Conservation (phyloP, 2,888 invertebrate species). For the Caenorhabditis doughertyi region DNA sequence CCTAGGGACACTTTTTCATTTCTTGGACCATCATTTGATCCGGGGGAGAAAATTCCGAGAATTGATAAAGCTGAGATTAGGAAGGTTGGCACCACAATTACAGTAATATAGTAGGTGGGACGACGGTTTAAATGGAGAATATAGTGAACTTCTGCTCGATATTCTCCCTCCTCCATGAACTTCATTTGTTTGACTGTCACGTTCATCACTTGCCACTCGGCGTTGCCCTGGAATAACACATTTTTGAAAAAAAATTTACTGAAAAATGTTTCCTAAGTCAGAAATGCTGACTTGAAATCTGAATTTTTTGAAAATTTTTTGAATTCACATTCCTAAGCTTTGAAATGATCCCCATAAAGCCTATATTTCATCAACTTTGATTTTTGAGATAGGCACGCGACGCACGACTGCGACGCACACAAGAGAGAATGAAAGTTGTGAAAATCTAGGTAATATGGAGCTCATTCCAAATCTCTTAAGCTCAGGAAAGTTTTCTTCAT, state of each 20-base stretch:
- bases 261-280: no score
- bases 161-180: constrained; percentile 81
- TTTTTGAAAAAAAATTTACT: no score
- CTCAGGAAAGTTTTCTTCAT: no score
- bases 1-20: constrained; percentile 81
- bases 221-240: constrained; percentile 76
- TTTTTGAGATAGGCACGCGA: no score
- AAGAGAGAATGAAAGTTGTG: no score
- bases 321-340: no score
- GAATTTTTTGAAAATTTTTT: neutral
- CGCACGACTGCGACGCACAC: no score
- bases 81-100: constrained; percentile 82
- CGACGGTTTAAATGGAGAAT: constrained; percentile 79
- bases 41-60: constrained; percentile 81
- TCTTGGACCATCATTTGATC: constrained; percentile 79
- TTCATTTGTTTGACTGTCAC: constrained; percentile 80
- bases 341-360: no score
- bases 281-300: no score
- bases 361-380: no score
- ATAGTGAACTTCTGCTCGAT: constrained; percentile 80
- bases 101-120: constrained; percentile 81
- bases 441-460: no score
- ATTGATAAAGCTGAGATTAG: constrained; percentile 80
- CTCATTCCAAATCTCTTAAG: no score
- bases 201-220: constrained; percentile 81